These are phyloP conservation scores for Diorhabda carinulata DNA, from an alignment of 1,140 invertebrate species.

Conservation along the genomic window DNA sequence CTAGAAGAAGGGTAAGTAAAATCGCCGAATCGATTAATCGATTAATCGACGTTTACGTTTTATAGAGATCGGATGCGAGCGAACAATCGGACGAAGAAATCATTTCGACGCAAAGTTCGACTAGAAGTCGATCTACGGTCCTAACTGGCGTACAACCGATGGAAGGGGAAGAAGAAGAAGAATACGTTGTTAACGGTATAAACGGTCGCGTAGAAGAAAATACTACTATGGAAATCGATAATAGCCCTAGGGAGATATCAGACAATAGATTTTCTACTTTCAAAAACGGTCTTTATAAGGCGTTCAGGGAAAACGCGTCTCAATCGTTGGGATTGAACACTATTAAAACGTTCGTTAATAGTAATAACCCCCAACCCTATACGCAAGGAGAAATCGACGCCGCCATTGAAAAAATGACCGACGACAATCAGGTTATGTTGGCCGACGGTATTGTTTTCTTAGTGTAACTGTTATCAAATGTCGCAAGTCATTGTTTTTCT, in stretches of 20 bases:
- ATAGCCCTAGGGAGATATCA: slow-evolving; percentile 38
- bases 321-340: slow-evolving; percentile 60
- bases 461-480: slow-evolving; percentile 56
- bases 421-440: slow-evolving; percentile 89
- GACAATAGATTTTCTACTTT: slow-evolving; percentile 55
- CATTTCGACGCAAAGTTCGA: slow-evolving; percentile 29
- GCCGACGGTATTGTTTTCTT: slow-evolving; percentile 84
- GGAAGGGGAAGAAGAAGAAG: slow-evolving; percentile 19
- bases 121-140: slow-evolving; percentile 21
- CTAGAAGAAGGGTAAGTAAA: slow-evolving; percentile 38
- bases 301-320: slow-evolving; percentile 67
- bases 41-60: not conserved
- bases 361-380: slow-evolving; percentile 60
- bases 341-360: slow-evolving; percentile 60
- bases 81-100: slow-evolving; percentile 29
- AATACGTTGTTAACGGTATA: slow-evolving; percentile 8
- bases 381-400: slow-evolving; percentile 67
- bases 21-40: not conserved
- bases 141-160: slow-evolving; percentile 1
- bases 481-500: too few species aligned
- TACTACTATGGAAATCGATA: slow-evolving; percentile 37
- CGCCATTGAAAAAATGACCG: slow-evolving; percentile 78
- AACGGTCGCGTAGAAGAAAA: slow-evolving; percentile 19
- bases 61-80: slow-evolving; percentile 19
- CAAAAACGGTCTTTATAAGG: slow-evolving; percentile 58